Evolutionary conservation across 2,113 vertebrate species (phyloP), one percentile per base, ranked within the genome.

Genomic region (Phocoena sinus): DNA sequence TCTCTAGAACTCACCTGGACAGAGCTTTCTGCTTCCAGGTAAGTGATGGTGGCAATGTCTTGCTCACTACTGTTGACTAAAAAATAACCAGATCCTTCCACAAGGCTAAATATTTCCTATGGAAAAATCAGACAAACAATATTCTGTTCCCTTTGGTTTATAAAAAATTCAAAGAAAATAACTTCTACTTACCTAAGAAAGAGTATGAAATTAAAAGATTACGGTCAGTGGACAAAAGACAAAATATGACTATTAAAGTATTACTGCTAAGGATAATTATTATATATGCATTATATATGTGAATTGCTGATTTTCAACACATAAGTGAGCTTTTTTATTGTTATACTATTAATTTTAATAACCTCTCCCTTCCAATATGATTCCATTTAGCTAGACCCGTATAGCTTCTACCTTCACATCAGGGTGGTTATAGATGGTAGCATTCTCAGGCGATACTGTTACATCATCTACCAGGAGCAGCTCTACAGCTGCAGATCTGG

Each of bases 51-150:
- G 41, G 96, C 98, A 41, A 98, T 86, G 21, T 97, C 96, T 31
- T 91, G 96, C 44, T 98, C 95, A 47, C 97, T 98, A 89, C 98
- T 97, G 82, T 98, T 96, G 94, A 99, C 92, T 41, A 96, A 96
- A 96, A 99, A 99, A 93, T 98, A 98, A 50, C 98, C 98, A 56
- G 99, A 99, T 26, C 99, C 99, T 96, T 99, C 98, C 76, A 98
- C 91, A 58, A 99, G 97, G 5, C 60, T 93, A 96, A 99, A 98
- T 47, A 89, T 94, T 97, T 98, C 98, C 98, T 98, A 38, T 33
- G 47, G 70, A 80, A 94, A 93, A 83, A 96, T 44, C 84, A 89
- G 84, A 97, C 36, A 88, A 50, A 88, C 8, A 44, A 63, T 7
- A 79, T 65, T 63, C 44, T 12, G 36, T 80, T 65, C 28, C 8